A percentile compares a stretch with the other conserved stretches of the same genome.
Conservation (phyloP, 2,113 vertebrate genomes). For the Plotosus lineatus region DNA sequence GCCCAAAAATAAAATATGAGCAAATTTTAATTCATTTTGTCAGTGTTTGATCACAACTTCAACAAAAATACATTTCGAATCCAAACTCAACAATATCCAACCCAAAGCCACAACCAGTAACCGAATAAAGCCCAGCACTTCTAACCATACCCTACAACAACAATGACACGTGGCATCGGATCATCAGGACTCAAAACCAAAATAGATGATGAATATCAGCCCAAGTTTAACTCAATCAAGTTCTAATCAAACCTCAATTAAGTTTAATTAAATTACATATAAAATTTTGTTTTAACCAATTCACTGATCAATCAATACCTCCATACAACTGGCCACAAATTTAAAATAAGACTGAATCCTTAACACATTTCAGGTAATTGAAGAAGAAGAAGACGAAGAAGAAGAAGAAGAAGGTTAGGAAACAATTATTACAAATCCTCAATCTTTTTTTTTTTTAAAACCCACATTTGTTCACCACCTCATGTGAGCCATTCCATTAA, state of each 20-base stretch:
- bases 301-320: neutral
- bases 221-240: neutral
- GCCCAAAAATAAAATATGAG: neutral
- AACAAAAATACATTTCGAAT: neutral
- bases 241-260: neutral
- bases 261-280: neutral
- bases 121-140: neutral
- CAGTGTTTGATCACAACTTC: neutral
- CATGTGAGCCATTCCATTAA: neutral
- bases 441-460: neutral
- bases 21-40: neutral
- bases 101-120: neutral
- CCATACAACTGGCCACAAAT: neutral
- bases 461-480: neutral
- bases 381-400: conserved; percentile 1
- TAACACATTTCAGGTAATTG: neutral
- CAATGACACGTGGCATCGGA: neutral
- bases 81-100: neutral
- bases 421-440: neutral
- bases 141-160: neutral
- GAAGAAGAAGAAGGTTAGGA: neutral
- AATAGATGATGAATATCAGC: neutral
- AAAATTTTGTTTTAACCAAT: neutral
- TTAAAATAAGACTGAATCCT: neutral
- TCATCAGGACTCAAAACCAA: neutral